Evolutionary conservation across 2,888 invertebrate species (phyloP), one percentile per base, ranked within the genome.

Genomic region (Drosophila paramelanica): DNA sequence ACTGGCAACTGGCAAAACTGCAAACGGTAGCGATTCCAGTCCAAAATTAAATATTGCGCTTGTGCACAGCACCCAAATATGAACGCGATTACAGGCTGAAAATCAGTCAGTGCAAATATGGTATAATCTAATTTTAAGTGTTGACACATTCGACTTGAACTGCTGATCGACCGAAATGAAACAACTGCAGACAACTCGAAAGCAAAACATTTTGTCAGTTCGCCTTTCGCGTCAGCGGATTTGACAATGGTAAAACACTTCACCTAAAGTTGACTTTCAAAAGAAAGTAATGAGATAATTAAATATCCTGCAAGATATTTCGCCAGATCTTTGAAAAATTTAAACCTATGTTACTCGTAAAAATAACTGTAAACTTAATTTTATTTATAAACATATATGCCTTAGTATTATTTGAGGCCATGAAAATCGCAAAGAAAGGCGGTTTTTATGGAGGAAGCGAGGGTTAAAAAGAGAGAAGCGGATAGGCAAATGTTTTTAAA

Each of bases 111-210:
- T 49, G 57, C 88, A 73, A 77, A 88, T 88, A 90, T 87, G 91
- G 90, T 88, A 90, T 89, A 90, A 91, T 91, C 90, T 89, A 80
- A 85, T 86, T 91, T 90, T 90, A 90, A 91, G 89, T 89, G 90
- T 84, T 88, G 88, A 77, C 82, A 80, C 83, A 88, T 70, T 81
- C 84, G 68, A 71, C 39, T 27, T 43, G 59, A 70, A 23, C 74
- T 67, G 72, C 74, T 70, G 81, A 73, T 55, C 60, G 77, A 45
- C 33, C 8, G n/a, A 47, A 56, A 14, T 25, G 13, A 33, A 36
- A 31, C 47, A 43, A 3, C 49, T 20, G 17, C 23, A 17, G 13
- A 3, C 31, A 36, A 51, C 27, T 17, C 25, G 36, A 43, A 27
- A 45, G 50, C 50, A 23, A 39, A 27, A 31, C n/a, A 17, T 39